Base-by-base conservation (phyloP, 2,113 vertebrate species). In the Xiphias gladius region DNA sequence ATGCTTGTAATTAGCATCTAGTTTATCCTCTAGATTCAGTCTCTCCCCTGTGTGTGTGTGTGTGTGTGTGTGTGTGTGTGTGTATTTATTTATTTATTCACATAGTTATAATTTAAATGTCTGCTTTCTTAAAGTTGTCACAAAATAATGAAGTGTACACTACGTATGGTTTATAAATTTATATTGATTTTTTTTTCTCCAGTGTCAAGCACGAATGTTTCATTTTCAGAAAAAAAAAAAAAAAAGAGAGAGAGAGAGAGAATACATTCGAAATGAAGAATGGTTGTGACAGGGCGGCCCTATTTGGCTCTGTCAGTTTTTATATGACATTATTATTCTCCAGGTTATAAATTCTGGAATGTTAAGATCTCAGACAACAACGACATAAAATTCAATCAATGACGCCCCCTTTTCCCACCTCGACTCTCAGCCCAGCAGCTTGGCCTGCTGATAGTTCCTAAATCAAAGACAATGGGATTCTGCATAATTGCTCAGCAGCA, bases 311-410 rank as follows among this genome's bases (percentile, higher is more conserved):
- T 94, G 94, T 94, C 94, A 93, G 91, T 89, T 95, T 94, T 95
- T 96, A 95, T 96, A 93, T 92, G 94, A 94, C 94, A 95, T 95
- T 94, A 95, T 96, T 96, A 95, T 95, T 95, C 94, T 88, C 84
- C 8, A 69, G 93, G 94, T 94, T 93, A 94, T 96, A 95, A 96
- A 96, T 96, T 95, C 89, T 93, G 93, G 91, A 93, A 94, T 95
- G 95, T 93, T 95, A 96, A 96, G 94, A 95, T 96, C 94, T 91
- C 92, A 84, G 89, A 95, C 94, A 94, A 90, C 94, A 94, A 91
- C 92, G 91, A 95, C 94, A 95, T 95, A 94, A 96, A 95, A 95
- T 94, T 92, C 94, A 95, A 95, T 96, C 95, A 96, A 95, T 95
- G 94, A 91, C 88, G 78, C 86, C 89, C 85, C 88, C 83, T 85